These are phyloP conservation scores for Cecidostiba fungosa DNA, from an alignment of 2,888 invertebrate genomes.

Conservation along the genomic window DNA sequence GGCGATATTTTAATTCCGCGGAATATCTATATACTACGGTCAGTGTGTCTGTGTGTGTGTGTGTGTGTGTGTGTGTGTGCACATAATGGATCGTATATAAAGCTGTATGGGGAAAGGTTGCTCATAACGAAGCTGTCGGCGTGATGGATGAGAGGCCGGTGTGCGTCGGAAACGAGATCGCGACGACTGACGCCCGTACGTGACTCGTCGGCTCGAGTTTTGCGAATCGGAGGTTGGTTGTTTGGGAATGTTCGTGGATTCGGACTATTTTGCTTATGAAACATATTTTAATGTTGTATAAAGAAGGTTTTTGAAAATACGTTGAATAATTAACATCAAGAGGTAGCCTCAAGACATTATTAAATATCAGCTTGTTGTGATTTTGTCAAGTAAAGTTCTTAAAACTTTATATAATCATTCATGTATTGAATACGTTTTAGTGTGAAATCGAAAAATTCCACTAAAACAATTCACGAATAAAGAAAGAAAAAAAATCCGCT, in stretches of 20 bases:
- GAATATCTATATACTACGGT: not conserved
- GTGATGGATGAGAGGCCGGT: constrained; percentile 76
- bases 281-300: too few species aligned
- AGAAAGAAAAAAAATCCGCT: constrained; percentile 82
- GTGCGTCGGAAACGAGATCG: constrained; percentile 35
- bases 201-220: constrained; percentile 9
- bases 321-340: too few species aligned
- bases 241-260: too few species aligned
- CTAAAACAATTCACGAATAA: not conserved
- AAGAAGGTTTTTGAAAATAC: too few species aligned
- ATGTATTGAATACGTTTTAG: too few species aligned
- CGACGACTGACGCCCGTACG: constrained; percentile 26
- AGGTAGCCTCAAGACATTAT: too few species aligned
- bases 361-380: too few species aligned
- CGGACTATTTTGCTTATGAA: too few species aligned
- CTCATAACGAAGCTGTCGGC: constrained; percentile 78
- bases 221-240: not conserved
- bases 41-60: not conserved
- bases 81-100: constrained; percentile 20
- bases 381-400: too few species aligned
- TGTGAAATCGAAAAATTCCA: too few species aligned
- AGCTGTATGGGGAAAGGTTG: constrained; percentile 67
- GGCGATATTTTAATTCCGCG: not conserved
- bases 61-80: not conserved
- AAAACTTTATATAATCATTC: too few species aligned